Conservation (phyloP, 2,797 vertebrate species). For the Myotis vivesi region DNA sequence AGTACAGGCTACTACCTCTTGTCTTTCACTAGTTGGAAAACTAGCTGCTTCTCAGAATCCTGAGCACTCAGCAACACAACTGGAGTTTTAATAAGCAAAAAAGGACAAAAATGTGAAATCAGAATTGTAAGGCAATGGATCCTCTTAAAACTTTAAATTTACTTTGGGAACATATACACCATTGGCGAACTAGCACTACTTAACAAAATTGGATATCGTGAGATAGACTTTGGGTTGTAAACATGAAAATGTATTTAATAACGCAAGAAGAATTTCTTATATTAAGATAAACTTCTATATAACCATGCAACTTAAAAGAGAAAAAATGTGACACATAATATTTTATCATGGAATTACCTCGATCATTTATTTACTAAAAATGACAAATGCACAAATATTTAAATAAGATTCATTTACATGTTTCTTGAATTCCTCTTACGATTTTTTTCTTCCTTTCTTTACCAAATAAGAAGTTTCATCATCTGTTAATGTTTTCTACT, state of each 20-base stretch:
- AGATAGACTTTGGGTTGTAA: neutral
- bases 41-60: constrained; percentile 4
- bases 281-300: neutral
- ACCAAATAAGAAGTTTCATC: neutral
- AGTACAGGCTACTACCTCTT: neutral
- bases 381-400: constrained; percentile 4
- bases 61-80: neutral
- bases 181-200: neutral
- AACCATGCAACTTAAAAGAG: neutral
- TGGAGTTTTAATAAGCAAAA: neutral
- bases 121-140: neutral
- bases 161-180: neutral
- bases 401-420: constrained; percentile 3
- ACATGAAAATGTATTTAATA: constrained; percentile 43
- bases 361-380: constrained; percentile 34
- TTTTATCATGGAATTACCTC: constrained; percentile 24
- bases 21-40: constrained; percentile 9
- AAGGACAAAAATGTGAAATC: neutral
- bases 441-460: constrained; percentile 5
- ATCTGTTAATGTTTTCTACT: neutral
- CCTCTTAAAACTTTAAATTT: neutral
- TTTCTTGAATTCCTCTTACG: constrained; percentile 4
- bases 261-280: neutral
- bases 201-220: neutral
- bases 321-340: neutral